A percentile compares a stretch with the other conserved stretches of the same genome.
Conservation (phyloP, 1,140 invertebrate species). For the Sogatella furcifera region DNA sequence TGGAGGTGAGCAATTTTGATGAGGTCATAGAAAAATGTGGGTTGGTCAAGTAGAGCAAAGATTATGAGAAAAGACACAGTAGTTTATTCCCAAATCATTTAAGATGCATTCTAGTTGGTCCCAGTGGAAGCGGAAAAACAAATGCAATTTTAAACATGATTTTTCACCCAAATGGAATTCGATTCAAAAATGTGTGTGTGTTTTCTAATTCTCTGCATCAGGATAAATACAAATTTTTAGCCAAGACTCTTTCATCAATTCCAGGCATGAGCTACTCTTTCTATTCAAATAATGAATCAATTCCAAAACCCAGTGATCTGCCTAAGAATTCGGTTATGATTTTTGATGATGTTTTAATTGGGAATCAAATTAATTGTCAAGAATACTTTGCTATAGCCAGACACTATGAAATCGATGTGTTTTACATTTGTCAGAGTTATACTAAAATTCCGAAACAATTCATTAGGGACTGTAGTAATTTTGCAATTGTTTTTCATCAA, state of each 20-base stretch:
- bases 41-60: background rate
- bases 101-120: conserved; percentile 25
- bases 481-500: conserved; percentile 32
- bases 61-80: conserved; percentile 16
- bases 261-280: conserved; percentile 13
- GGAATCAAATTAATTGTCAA: conserved; percentile 11
- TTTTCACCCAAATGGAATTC: conserved; percentile 26
- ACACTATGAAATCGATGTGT: conserved; percentile 30
- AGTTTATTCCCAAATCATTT: conserved; percentile 22
- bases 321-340: conserved; percentile 28
- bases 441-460: conserved; percentile 32
- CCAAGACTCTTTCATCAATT: conserved; percentile 23
- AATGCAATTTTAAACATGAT: conserved; percentile 29
- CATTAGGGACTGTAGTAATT: conserved; percentile 31
- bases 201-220: conserved; percentile 32
- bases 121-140: conserved; percentile 31
- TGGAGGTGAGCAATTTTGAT: background rate
- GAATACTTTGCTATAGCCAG: conserved; percentile 31
- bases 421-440: conserved; percentile 34
- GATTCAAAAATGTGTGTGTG: conserved; percentile 32
- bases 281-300: conserved; percentile 11
- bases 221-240: conserved; percentile 28
- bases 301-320: conserved; percentile 16
- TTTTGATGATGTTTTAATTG: conserved; percentile 31
- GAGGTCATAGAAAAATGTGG: background rate